phyloP scores from a whole-genome alignment of 2,113 vertebrate species.

The Dicerorhinus sumatrensis region DNA sequence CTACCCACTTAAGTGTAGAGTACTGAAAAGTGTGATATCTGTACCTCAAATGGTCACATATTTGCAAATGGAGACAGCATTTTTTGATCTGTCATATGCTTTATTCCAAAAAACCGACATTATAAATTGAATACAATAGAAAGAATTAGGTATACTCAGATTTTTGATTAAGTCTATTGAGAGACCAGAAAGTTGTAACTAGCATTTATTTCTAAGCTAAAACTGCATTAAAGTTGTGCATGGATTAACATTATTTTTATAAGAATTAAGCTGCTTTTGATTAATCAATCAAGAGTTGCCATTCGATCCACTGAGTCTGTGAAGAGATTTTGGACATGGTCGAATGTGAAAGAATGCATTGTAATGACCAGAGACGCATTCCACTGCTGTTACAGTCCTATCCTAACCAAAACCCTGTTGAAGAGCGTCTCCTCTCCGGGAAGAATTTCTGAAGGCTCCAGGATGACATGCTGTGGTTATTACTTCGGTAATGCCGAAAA shows the following conservation, averaged over 20 bases:
- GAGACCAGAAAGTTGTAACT: not conserved
- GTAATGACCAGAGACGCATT: not conserved
- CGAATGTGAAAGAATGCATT: not conserved
- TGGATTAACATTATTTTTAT: not conserved
- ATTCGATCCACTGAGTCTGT: not conserved
- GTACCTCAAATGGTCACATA: not conserved
- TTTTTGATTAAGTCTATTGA: constrained; percentile 3
- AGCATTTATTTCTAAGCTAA: not conserved
- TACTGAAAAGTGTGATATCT: not conserved
- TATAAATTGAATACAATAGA: not conserved
- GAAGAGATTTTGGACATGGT: not conserved
- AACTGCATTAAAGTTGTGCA: not conserved
- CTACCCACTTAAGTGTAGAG: not conserved
- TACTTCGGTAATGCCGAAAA: not conserved
- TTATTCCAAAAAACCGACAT: constrained; percentile 32
- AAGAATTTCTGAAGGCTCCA: not conserved
- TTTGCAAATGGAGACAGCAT: not conserved
- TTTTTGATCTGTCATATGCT: not conserved
- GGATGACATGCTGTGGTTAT: not conserved
- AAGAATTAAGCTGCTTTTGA: constrained; percentile 49
- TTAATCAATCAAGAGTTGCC: constrained; percentile 18
- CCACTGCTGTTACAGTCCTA: not conserved
- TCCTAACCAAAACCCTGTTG: not conserved
- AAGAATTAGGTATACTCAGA: not conserved
- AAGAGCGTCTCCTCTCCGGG: not conserved